Evolutionary conservation across 2,888 invertebrate genomes (phyloP).

Genomic region (Ceramica pisi): DNA sequence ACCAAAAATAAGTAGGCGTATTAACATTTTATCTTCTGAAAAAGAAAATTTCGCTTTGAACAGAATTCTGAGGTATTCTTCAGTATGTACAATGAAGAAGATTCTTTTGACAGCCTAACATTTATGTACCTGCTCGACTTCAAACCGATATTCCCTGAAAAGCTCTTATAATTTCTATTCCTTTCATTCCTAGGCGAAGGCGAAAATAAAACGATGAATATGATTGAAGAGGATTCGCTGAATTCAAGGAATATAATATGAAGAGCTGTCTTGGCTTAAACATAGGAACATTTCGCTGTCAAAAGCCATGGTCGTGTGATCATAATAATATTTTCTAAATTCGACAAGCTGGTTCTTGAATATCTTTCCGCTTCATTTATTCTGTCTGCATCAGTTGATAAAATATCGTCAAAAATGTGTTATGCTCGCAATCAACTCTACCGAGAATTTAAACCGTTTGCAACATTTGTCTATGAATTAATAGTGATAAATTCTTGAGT

Average conservation of each 20-base stretch:
- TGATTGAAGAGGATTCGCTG: slow-evolving; percentile 38
- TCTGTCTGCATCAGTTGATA: neutral
- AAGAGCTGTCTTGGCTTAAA: slow-evolving; percentile 19
- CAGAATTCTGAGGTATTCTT: slow-evolving; percentile 21
- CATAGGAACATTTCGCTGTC: slow-evolving; percentile 9
- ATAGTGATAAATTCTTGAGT: neutral
- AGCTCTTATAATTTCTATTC: slow-evolving; percentile 36
- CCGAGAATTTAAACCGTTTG: neutral
- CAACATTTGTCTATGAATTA: neutral
- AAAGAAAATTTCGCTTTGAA: slow-evolving; percentile 13
- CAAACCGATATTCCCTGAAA: slow-evolving; percentile 28
- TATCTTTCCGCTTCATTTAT: neutral
- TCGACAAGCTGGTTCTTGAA: neutral
- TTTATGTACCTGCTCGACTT: slow-evolving; percentile 9
- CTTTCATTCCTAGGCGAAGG: slow-evolving; percentile 16
- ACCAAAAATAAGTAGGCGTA: neutral
- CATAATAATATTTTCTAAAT: slow-evolving; percentile 4
- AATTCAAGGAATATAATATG: slow-evolving; percentile 30
- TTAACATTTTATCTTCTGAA: slow-evolving; percentile 20
- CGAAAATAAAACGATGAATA: slow-evolving; percentile 37
- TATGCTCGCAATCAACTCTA: neutral
- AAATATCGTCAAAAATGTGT: neutral
- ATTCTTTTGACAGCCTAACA: slow-evolving; percentile 30
- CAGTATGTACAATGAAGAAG: slow-evolving; percentile 2
- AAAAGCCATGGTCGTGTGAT: slow-evolving; percentile 7